These are phyloP conservation scores for Hippocampus barbouri DNA, from an alignment of 2,113 vertebrate species.

Conservation along the genomic window DNA sequence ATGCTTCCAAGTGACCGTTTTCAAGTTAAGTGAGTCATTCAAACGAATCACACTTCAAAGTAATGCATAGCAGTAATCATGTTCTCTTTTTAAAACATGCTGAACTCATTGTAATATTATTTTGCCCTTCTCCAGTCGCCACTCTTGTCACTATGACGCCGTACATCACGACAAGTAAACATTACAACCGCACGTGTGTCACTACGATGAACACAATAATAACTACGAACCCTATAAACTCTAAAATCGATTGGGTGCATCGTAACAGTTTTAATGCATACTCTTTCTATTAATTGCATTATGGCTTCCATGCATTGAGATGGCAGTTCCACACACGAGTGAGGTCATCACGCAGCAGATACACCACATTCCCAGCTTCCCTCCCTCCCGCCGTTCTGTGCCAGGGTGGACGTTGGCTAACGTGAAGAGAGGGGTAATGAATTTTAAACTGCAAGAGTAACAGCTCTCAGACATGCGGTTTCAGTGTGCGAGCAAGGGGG, in stretches of 20 bases:
- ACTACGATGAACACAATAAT: neutral
- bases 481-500: slow-evolving; percentile 67
- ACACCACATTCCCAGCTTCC: neutral
- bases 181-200: neutral
- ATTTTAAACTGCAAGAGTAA: slow-evolving; percentile 78
- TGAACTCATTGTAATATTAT: neutral
- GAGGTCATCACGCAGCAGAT: neutral
- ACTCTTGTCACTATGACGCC: neutral
- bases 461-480: slow-evolving; percentile 75
- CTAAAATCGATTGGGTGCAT: neutral
- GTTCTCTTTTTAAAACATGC: neutral
- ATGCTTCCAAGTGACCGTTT: too few species aligned
- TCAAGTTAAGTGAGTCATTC: too few species aligned
- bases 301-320: neutral
- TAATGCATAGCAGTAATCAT: neutral
- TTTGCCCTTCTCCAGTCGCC: neutral
- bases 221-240: neutral
- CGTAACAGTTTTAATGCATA: neutral
- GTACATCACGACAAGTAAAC: neutral
- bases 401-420: slow-evolving; percentile 59
- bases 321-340: neutral
- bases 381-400: neutral
- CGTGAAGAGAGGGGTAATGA: slow-evolving; percentile 76
- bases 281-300: neutral
- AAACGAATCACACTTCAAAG: neutral